Evolutionary conservation across 1,140 invertebrate genomes (phyloP).

Genomic region (Ips typographus): DNA sequence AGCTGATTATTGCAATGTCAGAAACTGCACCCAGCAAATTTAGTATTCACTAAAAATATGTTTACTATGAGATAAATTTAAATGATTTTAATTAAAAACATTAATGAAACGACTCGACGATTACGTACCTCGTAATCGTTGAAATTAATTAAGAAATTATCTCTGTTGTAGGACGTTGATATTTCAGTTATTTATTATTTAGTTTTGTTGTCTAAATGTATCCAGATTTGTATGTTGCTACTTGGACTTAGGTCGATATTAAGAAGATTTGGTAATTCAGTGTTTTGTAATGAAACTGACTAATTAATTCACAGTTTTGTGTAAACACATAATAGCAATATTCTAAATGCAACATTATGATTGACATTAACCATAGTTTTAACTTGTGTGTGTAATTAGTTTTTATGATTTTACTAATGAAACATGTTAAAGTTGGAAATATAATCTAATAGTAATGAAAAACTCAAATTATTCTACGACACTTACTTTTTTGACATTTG

Average conservation of each 20-base stretch:
- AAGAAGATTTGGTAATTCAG: neutral
- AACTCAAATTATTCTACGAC: too few species aligned
- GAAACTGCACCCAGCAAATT: neutral
- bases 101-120: neutral
- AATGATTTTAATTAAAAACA: constrained; percentile 3
- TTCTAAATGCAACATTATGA: too few species aligned
- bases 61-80: constrained; percentile 5
- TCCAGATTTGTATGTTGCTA: neutral
- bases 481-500: too few species aligned
- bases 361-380: too few species aligned
- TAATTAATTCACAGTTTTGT: too few species aligned
- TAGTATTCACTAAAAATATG: constrained; percentile 1
- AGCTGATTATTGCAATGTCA: neutral
- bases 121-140: constrained; percentile 2
- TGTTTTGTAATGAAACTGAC: too few species aligned
- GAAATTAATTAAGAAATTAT: constrained; percentile 1
- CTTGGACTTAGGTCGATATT: neutral
- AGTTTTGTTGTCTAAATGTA: neutral
- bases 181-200: constrained; percentile 5
- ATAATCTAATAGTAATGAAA: too few species aligned
- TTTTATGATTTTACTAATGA: too few species aligned
- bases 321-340: too few species aligned
- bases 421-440: too few species aligned
- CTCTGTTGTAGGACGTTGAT: constrained; percentile 3
- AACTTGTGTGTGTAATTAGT: too few species aligned